Conservation (phyloP, 2,113 vertebrate genomes). For the Serilophus lunatus region DNA sequence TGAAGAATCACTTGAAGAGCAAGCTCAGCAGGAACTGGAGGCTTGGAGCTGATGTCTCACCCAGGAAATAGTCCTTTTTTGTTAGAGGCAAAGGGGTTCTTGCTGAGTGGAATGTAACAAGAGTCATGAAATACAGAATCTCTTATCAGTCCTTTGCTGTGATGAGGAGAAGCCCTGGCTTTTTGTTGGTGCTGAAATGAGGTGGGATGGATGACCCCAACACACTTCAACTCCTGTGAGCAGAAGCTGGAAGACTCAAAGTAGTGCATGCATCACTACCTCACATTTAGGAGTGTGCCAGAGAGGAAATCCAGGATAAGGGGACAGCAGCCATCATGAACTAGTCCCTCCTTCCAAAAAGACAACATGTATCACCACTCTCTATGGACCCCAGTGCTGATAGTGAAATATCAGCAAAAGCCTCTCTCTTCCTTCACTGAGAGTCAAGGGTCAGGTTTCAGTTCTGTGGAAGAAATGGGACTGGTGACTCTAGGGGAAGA, state of each 20-base stretch:
- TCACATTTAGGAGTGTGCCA: not conserved
- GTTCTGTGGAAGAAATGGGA: not conserved
- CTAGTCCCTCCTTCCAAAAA: not conserved
- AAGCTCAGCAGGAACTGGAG: not conserved
- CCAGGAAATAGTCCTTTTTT: not conserved
- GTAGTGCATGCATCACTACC: not conserved
- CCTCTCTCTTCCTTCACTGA: not conserved
- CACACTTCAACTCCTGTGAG: rapidly evolving
- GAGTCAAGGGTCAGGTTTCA: not conserved
- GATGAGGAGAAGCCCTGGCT: not conserved
- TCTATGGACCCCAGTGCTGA: not conserved
- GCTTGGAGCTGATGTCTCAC: not conserved
- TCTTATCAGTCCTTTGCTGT: not conserved
- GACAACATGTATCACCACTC: not conserved
- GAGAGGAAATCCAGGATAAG: not conserved
- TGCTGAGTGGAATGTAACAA: not conserved
- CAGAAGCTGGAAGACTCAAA: not conserved
- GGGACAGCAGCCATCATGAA: not conserved
- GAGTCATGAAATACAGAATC: not conserved
- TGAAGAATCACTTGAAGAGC: not conserved
- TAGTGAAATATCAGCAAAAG: not conserved
- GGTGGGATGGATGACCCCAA: not conserved
- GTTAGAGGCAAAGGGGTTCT: not conserved
- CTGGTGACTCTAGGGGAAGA: not conserved
- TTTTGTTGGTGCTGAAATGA: not conserved